Evolutionary conservation across 2,113 vertebrate genomes (phyloP), one percentile per base, ranked within the genome.

Genomic region (Dinomys branickii): DNA sequence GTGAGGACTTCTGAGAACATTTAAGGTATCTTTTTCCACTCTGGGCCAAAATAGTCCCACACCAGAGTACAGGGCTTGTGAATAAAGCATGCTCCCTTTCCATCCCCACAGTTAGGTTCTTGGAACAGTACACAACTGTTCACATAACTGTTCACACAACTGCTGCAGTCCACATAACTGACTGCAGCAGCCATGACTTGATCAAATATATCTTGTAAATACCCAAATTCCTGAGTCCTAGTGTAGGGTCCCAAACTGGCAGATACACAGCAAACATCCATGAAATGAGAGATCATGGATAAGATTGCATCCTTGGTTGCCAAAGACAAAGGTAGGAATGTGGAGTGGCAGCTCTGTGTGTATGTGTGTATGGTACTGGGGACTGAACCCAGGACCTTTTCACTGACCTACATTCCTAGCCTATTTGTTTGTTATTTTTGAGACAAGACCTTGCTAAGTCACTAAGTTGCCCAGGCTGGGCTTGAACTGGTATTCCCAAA

Each of bases 191-290:
- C 16, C 35, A n/a, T 9, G 44, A 56, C 35, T 81, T 11, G 30
- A 13, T n/a, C 0, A 0, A 52, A 8, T 58, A n/a, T 24, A n/a
- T 5, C 33, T 12, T 28, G 12, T 7, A 3, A 54, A 5, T 0
- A 20, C 33, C 33, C 1, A 28, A 7, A 8, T 3, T 41, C 35
- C 73, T 47, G 6, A 2, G 17, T 54, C 50, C 61, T 41, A 14
- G 17, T 41, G 9, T 0, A 12, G 9, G 30, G 16, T 30, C 12
- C 1, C 3, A 2, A 16, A 35, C 12, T 0, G 63, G 16, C 0
- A 17, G 8, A 47, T 14, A 4, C 28, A 47, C 50, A 41, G 11
- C 2, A 35, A 16, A 4, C 3, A 26, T 7, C 44, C 28, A 50
- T 1, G 77, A 50, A 26, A 58, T 41, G 75, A 35, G 54, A 81